phyloP scores from a whole-genome alignment of 2,888 invertebrate genomes.

The Cremastobaeus sp. region DNA sequence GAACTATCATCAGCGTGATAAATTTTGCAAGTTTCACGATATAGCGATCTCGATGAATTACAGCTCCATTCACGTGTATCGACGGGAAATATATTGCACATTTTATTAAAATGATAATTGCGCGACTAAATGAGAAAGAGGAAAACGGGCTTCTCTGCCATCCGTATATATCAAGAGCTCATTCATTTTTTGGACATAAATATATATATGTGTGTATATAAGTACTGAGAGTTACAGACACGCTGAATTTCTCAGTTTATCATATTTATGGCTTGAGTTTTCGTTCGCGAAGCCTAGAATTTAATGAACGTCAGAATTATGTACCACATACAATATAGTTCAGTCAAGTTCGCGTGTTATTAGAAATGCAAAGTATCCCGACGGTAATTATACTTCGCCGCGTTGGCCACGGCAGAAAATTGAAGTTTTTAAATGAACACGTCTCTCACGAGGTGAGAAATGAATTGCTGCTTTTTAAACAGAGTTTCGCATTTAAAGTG shows the following conservation, averaged over 20 bases:
- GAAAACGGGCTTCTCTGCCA: conserved; percentile 7
- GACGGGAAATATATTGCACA: conserved; percentile 3
- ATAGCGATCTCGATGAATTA: conserved; percentile 6
- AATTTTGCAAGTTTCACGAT: background rate
- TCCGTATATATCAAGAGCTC: conserved; percentile 13
- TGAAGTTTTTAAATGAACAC: conserved; percentile 14
- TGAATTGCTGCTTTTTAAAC: conserved; percentile 2
- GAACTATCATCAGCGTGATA: no score
- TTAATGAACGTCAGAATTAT: conserved; percentile 27
- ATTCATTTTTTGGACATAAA: conserved; percentile 19
- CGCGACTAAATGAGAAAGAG: conserved; percentile 11
- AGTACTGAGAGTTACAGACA: conserved; percentile 1
- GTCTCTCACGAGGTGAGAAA: background rate
- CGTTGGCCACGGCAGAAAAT: background rate
- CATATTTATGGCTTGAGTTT: conserved; percentile 18
- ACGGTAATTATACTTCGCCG: conserved; percentile 23
- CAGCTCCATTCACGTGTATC: conserved; percentile 13
- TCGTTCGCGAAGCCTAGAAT: conserved; percentile 18
- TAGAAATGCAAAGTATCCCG: conserved; percentile 27
- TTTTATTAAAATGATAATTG: conserved; percentile 28
- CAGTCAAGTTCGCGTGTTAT: conserved; percentile 33
- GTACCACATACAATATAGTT: conserved; percentile 20
- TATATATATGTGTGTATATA: conserved; percentile 25
- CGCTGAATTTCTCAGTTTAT: conserved; percentile 2
- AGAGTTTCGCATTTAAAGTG: no score